These are phyloP conservation scores for Eudyptes chrysolophus DNA, from an alignment of 2,113 vertebrate genomes.

Conservation along the genomic window DNA sequence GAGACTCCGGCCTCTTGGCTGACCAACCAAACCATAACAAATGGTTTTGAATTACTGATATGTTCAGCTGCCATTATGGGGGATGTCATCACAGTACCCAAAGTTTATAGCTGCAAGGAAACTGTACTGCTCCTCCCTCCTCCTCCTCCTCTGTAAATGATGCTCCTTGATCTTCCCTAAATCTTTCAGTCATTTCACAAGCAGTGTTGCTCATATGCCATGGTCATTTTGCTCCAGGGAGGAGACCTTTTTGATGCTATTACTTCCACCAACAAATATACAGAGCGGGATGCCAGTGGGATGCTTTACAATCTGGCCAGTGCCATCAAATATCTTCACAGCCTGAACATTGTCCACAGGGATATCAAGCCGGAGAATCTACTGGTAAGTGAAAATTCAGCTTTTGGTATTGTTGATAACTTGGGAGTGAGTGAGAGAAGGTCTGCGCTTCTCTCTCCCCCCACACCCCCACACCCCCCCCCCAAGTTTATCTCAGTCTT, in stretches of 20 bases:
- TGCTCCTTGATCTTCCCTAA: background rate
- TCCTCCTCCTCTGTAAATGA: background rate
- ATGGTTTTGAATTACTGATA: background rate
- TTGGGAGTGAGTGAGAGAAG: background rate
- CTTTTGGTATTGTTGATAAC: background rate
- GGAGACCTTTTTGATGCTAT: slow-evolving; percentile 98
- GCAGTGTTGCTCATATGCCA: background rate
- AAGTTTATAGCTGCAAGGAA: background rate
- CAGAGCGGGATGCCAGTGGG: slow-evolving; percentile 93
- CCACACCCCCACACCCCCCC: background rate
- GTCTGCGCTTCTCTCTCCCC: background rate
- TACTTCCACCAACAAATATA: slow-evolving; percentile 97
- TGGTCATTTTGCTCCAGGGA: slow-evolving; percentile 79
- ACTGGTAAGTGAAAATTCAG: slow-evolving; percentile 80
- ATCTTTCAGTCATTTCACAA: background rate
- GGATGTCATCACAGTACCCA: background rate
- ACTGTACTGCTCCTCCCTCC: background rate
- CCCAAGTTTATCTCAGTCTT: background rate
- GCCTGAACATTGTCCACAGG: slow-evolving; percentile 94
- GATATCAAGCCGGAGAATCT: slow-evolving; percentile 99
- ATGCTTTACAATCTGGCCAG: slow-evolving; percentile 98
- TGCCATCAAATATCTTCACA: slow-evolving; percentile 97
- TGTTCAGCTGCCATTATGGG: background rate
- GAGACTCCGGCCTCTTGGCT: background rate
- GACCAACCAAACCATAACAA: background rate